Percentiles rank a stretch among this genome's conserved stretches.
Evolutionary conservation across 2,113 vertebrate genomes (phyloP).

Genomic region (Thunnus thynnus): DNA sequence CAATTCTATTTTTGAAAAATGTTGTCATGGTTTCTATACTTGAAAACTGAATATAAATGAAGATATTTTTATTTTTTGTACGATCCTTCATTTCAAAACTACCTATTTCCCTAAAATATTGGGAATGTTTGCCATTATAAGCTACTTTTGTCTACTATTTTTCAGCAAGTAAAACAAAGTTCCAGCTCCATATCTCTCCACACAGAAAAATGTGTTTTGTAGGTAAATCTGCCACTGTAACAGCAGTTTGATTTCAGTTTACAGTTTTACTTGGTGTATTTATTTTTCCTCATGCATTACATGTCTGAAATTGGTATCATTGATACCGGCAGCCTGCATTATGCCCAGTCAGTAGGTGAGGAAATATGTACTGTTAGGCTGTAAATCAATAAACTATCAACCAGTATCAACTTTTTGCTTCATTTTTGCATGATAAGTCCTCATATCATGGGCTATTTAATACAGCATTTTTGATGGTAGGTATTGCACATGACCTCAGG

Average conservation of each 20-base stretch:
- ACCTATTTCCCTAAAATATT: conserved; percentile 53
- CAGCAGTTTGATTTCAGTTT: not conserved
- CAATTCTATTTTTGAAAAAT: conserved; percentile 19
- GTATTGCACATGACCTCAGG: not conserved
- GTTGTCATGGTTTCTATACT: conserved; percentile 32
- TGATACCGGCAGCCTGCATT: conserved; percentile 6
- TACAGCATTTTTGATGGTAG: not conserved
- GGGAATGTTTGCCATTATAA: conserved; percentile 24
- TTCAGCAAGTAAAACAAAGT: not conserved
- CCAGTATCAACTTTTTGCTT: conserved; percentile 12
- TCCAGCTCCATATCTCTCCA: not conserved
- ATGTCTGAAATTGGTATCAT: conserved; percentile 11
- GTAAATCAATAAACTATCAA: conserved; percentile 67
- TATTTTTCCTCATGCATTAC: conserved; percentile 56
- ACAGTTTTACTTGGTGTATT: conserved; percentile 56
- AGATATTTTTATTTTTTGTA: conserved; percentile 46
- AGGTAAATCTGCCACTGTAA: conserved; percentile 1
- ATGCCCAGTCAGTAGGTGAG: conserved; percentile 6
- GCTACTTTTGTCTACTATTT: conserved; percentile 27
- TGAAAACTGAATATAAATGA: conserved; percentile 53
- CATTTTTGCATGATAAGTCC: not conserved
- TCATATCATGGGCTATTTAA: not conserved
- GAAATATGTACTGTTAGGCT: conserved; percentile 30
- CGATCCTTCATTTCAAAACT: conserved; percentile 54
- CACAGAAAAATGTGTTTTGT: not conserved